Evolutionary conservation across 2,113 vertebrate species (phyloP), one percentile per base, ranked within the genome.

Genomic region (Sciurus niger): DNA sequence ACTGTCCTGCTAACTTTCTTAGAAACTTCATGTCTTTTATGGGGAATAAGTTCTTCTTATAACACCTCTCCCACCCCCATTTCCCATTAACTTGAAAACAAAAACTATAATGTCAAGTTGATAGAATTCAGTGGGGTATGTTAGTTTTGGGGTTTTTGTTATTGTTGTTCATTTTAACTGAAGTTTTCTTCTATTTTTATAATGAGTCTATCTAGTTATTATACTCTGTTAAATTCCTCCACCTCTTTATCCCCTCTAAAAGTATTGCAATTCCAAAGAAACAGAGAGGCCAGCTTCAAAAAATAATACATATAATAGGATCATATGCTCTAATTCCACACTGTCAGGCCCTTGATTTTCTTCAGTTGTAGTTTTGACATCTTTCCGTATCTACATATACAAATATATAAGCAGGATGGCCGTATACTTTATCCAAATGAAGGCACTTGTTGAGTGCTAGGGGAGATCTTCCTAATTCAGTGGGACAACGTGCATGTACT

Each of bases 31-130:
- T 24, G 51, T 67, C 14, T 94, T 73, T 70, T 46, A 46, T 79
- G 60, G 32, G 60, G 6, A 55, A 63, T 55, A 8, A 30, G n/a
- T 86, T 24, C 63, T 80, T 34, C 51, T 86, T 76, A 40, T 48
- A 70, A 84, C 11, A 65, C 2, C 18, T 92, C 46, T n/a, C 22
- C 22, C 22, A 22, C 58, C 58, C 58, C 58, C 22, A 34, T 30
- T 94, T 94, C 55, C 70, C 67, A 79, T 24, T 87, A 85, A 67
- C 32, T 84, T 37, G 1, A 95, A 84, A 40, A 88, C 37, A 84
- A 68, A 84, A 84, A 83, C 4, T 43, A 16, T 60, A 63, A 76
- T 20, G 11, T 70, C 48, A 89, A 9, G 18, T 60, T 84, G 32
- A 51, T 51, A 74, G 60, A 77, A 12, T 73, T 76, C 48, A 80